Percentiles rank a stretch among this genome's conserved stretches.
phyloP scores from a whole-genome alignment of 2,113 vertebrate species.

The Psophia crepitans region DNA sequence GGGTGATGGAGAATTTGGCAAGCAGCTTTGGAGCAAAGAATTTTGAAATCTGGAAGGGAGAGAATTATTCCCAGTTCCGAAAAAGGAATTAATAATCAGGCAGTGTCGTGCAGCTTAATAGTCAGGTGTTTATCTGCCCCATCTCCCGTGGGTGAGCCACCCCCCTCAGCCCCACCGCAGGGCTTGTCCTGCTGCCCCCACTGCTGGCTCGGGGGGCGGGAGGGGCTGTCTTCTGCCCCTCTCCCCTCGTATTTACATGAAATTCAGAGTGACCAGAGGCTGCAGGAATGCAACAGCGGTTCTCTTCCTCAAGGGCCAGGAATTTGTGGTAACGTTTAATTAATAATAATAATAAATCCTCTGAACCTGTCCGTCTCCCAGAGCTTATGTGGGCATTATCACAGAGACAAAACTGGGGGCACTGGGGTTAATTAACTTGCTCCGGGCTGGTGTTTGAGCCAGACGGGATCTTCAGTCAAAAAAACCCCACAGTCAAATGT shows the following conservation, averaged over 20 bases:
- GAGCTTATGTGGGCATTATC: not conserved
- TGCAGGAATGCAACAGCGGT: not conserved
- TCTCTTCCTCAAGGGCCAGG: not conserved
- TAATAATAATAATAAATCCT: not conserved
- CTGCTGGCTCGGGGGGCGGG: not conserved
- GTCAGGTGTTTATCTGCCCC: not conserved
- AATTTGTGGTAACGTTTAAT: not conserved
- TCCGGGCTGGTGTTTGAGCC: not conserved
- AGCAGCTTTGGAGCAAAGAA: not conserved
- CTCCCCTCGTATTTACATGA: fast-evolving
- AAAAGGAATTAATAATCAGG: not conserved
- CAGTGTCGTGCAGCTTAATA: fast-evolving
- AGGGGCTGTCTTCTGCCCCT: not conserved
- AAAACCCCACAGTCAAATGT: not conserved
- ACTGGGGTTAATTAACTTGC: not conserved
- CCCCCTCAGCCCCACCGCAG: not conserved
- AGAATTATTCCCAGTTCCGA: not conserved
- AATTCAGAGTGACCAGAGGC: not conserved
- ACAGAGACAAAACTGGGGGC: not conserved
- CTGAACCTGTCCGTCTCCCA: fast-evolving
- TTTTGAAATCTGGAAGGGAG: not conserved
- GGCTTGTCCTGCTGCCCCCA: not conserved
- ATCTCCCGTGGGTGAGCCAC: fast-evolving
- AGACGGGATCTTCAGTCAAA: not conserved
- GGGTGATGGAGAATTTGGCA: not conserved